phyloP scores from a whole-genome alignment of 1,140 invertebrate species.

The Pseudomyrmex concolor region DNA sequence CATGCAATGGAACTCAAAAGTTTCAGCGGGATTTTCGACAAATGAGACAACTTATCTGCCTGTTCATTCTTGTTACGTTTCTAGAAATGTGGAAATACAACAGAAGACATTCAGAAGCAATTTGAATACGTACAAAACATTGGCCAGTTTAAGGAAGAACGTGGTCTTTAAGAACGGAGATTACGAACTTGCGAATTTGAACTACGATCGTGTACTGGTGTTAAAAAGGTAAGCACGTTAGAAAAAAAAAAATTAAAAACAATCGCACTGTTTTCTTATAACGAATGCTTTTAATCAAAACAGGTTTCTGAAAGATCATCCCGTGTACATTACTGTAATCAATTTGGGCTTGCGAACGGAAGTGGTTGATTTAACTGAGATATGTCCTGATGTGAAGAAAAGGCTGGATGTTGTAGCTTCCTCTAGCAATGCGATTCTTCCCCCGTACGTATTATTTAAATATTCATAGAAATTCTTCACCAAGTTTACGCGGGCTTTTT shows the following conservation, averaged over 20 bases:
- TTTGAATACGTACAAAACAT: slow-evolving; percentile 84
- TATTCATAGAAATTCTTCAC: too few species aligned
- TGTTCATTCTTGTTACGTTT: slow-evolving; percentile 85
- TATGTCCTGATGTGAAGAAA: slow-evolving; percentile 78
- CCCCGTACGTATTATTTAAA: too few species aligned
- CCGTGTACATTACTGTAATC: slow-evolving; percentile 84
- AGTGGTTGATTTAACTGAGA: slow-evolving; percentile 79
- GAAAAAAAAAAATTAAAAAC: neutral
- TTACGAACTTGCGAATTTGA: slow-evolving; percentile 78
- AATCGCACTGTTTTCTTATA: neutral
- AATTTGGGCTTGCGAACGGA: slow-evolving; percentile 83
- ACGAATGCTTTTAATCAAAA: slow-evolving; percentile 12
- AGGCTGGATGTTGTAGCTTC: slow-evolving; percentile 83
- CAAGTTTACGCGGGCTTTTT: too few species aligned
- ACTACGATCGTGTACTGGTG: slow-evolving; percentile 80
- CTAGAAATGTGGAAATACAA: slow-evolving; percentile 85
- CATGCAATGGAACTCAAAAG: slow-evolving; percentile 89
- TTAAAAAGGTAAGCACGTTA: slow-evolving; percentile 81
- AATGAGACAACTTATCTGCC: slow-evolving; percentile 89
- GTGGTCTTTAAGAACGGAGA: slow-evolving; percentile 82
- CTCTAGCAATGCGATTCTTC: slow-evolving; percentile 61
- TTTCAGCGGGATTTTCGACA: slow-evolving; percentile 88
- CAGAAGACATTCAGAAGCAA: slow-evolving; percentile 81
- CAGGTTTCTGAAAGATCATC: slow-evolving; percentile 82
- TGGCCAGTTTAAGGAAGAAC: slow-evolving; percentile 81